Evolutionary conservation across 2,113 vertebrate species (phyloP).

Genomic region (Agapornis roseicollis): DNA sequence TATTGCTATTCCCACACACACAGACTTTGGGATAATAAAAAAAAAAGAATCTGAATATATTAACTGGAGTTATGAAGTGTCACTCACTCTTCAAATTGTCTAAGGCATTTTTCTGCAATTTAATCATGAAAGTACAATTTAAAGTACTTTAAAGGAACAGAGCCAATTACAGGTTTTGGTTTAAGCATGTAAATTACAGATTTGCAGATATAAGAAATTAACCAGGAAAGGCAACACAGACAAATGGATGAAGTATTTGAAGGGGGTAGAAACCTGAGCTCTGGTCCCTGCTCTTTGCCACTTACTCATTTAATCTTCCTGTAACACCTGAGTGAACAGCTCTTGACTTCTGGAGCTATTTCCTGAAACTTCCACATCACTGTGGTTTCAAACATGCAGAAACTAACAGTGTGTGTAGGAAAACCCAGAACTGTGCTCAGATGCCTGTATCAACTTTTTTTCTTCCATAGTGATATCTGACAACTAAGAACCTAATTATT

Average conservation of each 20-base stretch:
- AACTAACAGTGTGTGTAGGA: background rate
- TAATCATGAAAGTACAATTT: background rate
- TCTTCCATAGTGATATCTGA: background rate
- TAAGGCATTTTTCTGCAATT: background rate
- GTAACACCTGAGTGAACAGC: background rate
- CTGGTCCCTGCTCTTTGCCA: background rate
- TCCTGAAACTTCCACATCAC: background rate
- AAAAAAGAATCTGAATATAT: background rate
- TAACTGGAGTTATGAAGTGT: background rate
- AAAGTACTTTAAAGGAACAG: background rate
- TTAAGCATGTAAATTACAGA: background rate
- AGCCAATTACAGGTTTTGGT: background rate
- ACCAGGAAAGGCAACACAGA: background rate
- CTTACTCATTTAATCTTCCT: background rate
- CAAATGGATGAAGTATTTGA: background rate
- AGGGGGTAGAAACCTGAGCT: background rate
- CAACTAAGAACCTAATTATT: background rate
- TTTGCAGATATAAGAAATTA: background rate
- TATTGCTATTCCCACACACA: background rate
- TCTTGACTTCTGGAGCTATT: background rate
- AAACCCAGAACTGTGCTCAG: background rate
- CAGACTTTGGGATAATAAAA: background rate
- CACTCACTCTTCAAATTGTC: background rate
- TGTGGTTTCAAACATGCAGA: background rate
- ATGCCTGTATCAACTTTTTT: background rate